Evolutionary conservation across 2,797 vertebrate genomes (phyloP), one percentile per base, ranked within the genome.

Genomic region (Esox lucius): DNA sequence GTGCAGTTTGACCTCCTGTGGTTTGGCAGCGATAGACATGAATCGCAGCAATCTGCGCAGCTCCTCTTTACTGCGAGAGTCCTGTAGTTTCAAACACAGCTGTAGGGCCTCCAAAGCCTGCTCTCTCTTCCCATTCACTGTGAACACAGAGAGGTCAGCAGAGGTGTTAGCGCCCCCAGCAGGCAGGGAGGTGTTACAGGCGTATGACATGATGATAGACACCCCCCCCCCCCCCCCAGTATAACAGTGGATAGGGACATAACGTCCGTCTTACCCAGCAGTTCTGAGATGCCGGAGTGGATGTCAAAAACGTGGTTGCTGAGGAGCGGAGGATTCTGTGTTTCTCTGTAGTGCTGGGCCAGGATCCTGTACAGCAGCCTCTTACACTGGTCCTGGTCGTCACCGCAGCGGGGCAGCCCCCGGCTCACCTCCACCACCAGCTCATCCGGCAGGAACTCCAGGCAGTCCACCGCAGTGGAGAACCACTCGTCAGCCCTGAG

Each of bases 121-220:
- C 35, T 96, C 95, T 51, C 86, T 93, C 89, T 98, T 99, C 39
- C 98, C 98, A 53, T 99, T 99, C 82, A 99, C 98, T 99, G 84
- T 15, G 11, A 28, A 79, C 2, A 1, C n/a, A 75, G 8, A 75
- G 8, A 59, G 62, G 28, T 16, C 62, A 33, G 24, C 26, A 33
- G 8, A 9, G 56, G 15, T 17, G 28, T 65, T 33, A 33, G 16
- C 6, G 56, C 22, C 56, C 56, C 56, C 22, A 4, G 3, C 24
- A 64, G 62, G 15, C 16, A 11, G 28, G 62, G 61, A 64, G 26
- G 61, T 64, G 26, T 16, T 26, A 31, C 56, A 59, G 56, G n/a
- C 24, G 56, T 51, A 49, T 19, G 17, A 19, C 16, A 16, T 51
- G 49, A 51, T 51, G 49, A 51, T 15, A 51, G 49, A 51, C n/a